Evolutionary conservation across 92 coral and sea anemone species (phyloP), one percentile per base, ranked within the genome.

Genomic region (Actinostola sp.): DNA sequence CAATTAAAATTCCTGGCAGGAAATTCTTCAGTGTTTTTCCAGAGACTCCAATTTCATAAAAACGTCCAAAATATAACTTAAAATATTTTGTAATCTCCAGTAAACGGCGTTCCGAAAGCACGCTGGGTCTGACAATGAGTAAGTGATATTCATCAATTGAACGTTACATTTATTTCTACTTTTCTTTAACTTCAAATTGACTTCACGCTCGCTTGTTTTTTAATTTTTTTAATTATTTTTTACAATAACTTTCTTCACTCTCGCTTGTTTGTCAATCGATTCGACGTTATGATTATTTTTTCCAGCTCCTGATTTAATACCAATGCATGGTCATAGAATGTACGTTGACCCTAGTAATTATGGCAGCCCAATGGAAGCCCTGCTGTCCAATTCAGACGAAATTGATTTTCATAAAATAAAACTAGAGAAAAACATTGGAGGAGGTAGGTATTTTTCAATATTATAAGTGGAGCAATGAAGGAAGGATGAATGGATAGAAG

Each of bases 311-410:
- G 41, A 29, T 17, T 26, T 48, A 0, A 66, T 66, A 1, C 60
- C 82, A 1, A 5, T 38, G 8, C 65, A 66, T 31, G 92, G 91
- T 11, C 85, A 87, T 1, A 60, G 64, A 38, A 61, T 86, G 67
- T 94, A 94, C 67, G 82, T 94, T 38, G 97, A 94, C 72, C 98
- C 98, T 25, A 75, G 85, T 61, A 91, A 83, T 69, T 94, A 91
- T 75, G 95, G 92, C 45, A 88, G 92, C 59, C 92, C 93, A 7
- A 76, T 91, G 86, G 96, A 91, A 36, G 93, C 94, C n/a, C 79
- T 94, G 56, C 85, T 43, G 66, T 74, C 80, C 29, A 92, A 89
- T 67, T 87, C 97, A 0, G 82, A 62, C 5, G 98, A 94, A 73
- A 86, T 94, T 30, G 92, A 86, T 59, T 49, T 78, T 38, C 65